Base-by-base conservation (phyloP, 2,113 vertebrate genomes). In the Marcusenius ussheri region DNA sequence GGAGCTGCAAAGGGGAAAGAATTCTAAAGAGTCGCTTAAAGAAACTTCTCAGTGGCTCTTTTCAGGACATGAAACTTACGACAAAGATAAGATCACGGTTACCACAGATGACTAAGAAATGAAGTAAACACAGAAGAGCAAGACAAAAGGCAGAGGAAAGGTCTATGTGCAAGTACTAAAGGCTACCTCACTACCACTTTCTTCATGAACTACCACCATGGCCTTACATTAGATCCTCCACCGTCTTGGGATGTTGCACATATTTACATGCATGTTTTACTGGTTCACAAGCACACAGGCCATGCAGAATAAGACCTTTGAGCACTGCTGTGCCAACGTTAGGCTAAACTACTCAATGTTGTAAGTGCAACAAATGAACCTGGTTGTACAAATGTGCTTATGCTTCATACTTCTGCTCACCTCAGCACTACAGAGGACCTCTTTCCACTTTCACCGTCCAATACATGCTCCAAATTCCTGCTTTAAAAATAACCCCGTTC, bases 401-500 rank as follows among this genome's bases (percentile, higher is more conserved):
- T 80, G 51, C 21, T 89, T 94, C 94, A 93, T 93, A 94, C 93
- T 86, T 53, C 92, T 93, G 92, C 90, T 92, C 92, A 83, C 86
- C 88, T 91, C 46, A 70, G 89, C 90, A 74, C 91, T 92, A 46
- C 62, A 24, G 58, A n/a, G 31, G 51, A 66, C 42, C 45, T 50
- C n/a, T 92, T 93, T 93, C 93, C 89, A 93, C 85, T 31, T 87
- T 53, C 50, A 56, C 50, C 50, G n/a, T 53, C 70, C 86, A 74
- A 89, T 90, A 88, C 91, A 92, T 91, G 91, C 35, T 51, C 91
- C 83, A 91, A 93, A 95, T 92, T 93, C 91, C 91, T 89, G 58
- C 21, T 5, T 50, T 93, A 94, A 94, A 96, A 96, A 96, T 96
- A 96, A 94, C 92, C 91, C 89, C 84, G 92, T 92, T 94, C 93